Evolutionary conservation across 2,888 invertebrate genomes (phyloP).

Genomic region (Digitonthophagus gazella): DNA sequence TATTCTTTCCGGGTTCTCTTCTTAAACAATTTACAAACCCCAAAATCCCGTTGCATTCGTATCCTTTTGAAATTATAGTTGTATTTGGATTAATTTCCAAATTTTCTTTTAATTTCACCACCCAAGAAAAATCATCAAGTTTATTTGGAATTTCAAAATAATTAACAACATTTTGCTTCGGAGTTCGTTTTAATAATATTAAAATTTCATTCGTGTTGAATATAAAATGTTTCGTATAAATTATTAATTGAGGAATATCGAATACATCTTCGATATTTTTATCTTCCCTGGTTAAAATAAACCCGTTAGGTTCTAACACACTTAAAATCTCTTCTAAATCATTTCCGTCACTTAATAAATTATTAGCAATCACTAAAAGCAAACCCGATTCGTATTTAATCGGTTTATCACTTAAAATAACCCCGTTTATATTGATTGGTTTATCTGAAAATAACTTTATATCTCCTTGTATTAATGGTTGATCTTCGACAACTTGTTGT

Average conservation of each 20-base stretch:
- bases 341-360: constrained; percentile 15
- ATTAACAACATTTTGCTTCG: background rate
- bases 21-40: constrained; percentile 85
- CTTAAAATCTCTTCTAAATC: constrained; percentile 3
- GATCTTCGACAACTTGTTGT: constrained; percentile 61
- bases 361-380: constrained; percentile 36
- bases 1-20: constrained; percentile 58
- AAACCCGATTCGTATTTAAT: constrained; percentile 45
- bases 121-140: constrained; percentile 2
- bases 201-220: background rate
- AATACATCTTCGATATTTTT: background rate
- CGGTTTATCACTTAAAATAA: constrained; percentile 64
- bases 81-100: background rate
- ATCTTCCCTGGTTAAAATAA: constrained; percentile 8
- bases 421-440: constrained; percentile 52
- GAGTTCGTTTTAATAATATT: background rate
- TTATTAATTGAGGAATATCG: background rate
- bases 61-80: constrained; percentile 46
- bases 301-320: constrained; percentile 11
- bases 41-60: constrained; percentile 70
- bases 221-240: background rate
- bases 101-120: constrained; percentile 5
- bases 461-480: constrained; percentile 69
- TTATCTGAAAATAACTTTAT: constrained; percentile 59
- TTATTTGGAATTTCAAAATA: constrained; percentile 3